Evolutionary conservation across 2,797 vertebrate genomes (phyloP).

Genomic region (Aplochiton taeniatus): DNA sequence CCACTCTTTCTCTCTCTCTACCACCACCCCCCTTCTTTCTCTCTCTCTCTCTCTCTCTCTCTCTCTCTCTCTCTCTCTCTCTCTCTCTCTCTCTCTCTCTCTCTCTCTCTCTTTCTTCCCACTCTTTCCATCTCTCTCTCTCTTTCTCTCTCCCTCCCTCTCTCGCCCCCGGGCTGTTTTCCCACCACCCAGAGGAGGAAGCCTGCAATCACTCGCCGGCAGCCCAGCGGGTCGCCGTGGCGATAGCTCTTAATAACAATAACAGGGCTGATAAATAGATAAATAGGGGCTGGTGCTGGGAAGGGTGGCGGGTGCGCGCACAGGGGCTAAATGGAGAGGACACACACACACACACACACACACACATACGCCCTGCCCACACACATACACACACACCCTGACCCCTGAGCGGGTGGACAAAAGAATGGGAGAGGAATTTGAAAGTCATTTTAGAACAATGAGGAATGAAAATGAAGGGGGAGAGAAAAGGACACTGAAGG

Average conservation of each 20-base stretch:
- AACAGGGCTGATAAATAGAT: constrained; percentile 51
- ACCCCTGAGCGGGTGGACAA: too few relatives aligned
- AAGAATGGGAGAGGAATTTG: too few relatives aligned
- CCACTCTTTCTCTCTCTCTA: not conserved
- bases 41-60: not conserved
- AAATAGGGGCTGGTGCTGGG: constrained; percentile 14
- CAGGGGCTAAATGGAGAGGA: constrained; percentile 6
- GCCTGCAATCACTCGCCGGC: constrained; percentile 35
- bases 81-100: not conserved
- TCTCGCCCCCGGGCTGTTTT: constrained; percentile 39
- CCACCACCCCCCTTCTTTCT: not conserved
- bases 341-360: constrained; percentile 5
- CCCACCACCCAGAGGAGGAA: constrained; percentile 56
- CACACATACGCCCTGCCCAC: too few relatives aligned
- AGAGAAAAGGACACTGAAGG: too few relatives aligned
- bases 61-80: not conserved
- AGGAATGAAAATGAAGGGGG: too few relatives aligned
- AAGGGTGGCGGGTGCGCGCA: constrained; percentile 4
- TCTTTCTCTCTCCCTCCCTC: not conserved
- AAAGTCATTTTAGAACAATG: too few relatives aligned
- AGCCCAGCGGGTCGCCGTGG: constrained; percentile 32
- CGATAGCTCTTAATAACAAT: constrained; percentile 55
- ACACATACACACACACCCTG: constrained; percentile 17
- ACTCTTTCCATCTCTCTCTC: not conserved
- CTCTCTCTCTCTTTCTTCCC: constrained; percentile 1